phyloP scores from a whole-genome alignment of 1,140 invertebrate species.

The Orchesella cincta region DNA sequence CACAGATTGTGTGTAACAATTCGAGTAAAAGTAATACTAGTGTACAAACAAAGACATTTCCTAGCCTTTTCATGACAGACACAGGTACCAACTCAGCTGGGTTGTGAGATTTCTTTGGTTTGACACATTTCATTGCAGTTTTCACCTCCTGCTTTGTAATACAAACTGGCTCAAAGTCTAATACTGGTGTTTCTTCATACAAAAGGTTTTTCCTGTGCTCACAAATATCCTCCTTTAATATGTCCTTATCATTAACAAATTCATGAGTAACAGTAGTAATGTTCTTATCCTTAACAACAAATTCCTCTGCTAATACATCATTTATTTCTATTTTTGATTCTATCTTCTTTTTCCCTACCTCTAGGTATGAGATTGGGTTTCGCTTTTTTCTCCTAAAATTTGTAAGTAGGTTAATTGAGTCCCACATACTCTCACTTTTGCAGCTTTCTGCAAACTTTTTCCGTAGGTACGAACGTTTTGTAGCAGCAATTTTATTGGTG shows the following conservation, averaged over 20 bases:
- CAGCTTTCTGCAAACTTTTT: not conserved
- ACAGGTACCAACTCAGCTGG: not conserved
- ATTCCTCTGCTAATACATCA: not conserved
- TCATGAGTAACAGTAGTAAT: not conserved
- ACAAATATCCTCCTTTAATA: too few relatives aligned
- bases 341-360: not conserved
- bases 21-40: not conserved
- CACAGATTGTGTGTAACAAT: not conserved
- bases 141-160: not conserved
- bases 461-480: not conserved
- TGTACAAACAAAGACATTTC: not conserved
- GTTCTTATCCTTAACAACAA: not conserved
- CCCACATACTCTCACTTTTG: not conserved
- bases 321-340: not conserved
- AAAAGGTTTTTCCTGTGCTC: not conserved
- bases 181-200: not conserved
- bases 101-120: not conserved
- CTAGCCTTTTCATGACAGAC: not conserved
- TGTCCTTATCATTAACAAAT: too few relatives aligned
- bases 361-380: not conserved
- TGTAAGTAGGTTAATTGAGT: not conserved
- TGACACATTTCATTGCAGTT: not conserved
- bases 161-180: not conserved
- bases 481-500: not conserved
- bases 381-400: not conserved